These are phyloP conservation scores for Caenorhabditis sp. DNA, from an alignment of 2,888 invertebrate species.

Conservation along the genomic window DNA sequence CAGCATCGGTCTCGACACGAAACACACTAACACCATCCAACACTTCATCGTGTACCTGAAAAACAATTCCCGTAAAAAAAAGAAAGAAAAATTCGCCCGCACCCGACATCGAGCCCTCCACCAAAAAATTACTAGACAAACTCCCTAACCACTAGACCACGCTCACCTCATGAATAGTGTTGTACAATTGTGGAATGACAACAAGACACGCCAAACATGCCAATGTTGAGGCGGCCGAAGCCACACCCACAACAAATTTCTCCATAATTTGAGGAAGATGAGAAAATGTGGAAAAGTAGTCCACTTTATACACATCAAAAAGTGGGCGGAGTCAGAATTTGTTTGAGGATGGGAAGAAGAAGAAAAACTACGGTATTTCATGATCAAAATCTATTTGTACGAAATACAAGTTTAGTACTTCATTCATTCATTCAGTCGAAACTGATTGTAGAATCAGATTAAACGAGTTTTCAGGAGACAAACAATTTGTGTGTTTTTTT, in stretches of 20 bases:
- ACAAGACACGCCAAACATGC: constrained; percentile 61
- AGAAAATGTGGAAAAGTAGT: not conserved
- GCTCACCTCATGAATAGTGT: constrained; percentile 55
- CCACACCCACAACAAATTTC: constrained; percentile 55
- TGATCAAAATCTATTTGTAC: not conserved
- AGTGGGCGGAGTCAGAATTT: too few species aligned
- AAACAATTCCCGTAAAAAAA: not conserved
- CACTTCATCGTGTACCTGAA: constrained; percentile 42
- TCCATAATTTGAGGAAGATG: constrained; percentile 25
- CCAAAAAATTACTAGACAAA: too few species aligned
- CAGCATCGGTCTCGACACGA: constrained; percentile 66
- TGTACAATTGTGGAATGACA: constrained; percentile 65
- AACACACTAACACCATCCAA: constrained; percentile 52
- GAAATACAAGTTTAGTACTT: constrained; percentile 1
- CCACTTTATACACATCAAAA: not conserved
- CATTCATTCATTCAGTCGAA: not conserved
- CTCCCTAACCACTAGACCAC: too few species aligned
- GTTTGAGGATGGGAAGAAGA: too few species aligned
- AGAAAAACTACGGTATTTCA: too few species aligned
- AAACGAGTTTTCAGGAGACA: not conserved
- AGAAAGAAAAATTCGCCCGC: not conserved
- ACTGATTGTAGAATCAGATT: not conserved
- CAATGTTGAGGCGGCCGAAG: constrained; percentile 50
- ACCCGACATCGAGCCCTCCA: too few species aligned
- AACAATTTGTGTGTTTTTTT: not conserved